Conservation (phyloP, 2,888 invertebrate genomes). For the Alentia gelatinosa region DNA sequence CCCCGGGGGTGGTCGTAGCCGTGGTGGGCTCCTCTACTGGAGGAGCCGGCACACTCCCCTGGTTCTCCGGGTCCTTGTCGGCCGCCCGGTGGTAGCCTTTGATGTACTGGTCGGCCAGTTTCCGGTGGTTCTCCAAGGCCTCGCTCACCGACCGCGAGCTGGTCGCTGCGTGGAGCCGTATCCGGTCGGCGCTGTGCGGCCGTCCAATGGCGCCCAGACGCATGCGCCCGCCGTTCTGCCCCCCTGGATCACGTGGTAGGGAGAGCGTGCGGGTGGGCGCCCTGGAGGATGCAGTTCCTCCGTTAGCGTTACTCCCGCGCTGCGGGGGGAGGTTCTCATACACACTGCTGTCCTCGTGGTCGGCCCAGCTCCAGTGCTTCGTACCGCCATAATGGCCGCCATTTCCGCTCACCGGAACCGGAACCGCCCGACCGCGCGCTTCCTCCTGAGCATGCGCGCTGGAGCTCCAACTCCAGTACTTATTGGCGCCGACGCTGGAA, state of each 20-base stretch:
- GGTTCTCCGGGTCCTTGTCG: background rate
- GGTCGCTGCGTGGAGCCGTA: background rate
- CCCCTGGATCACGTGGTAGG: background rate
- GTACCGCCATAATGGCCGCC: background rate
- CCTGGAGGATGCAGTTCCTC: background rate
- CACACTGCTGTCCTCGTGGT: background rate
- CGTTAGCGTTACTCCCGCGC: background rate
- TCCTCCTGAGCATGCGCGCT: background rate
- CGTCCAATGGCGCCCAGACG: background rate
- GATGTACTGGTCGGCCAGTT: conserved; percentile 32
- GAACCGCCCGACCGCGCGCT: background rate
- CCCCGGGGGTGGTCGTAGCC: background rate
- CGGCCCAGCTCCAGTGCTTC: conserved; percentile 45
- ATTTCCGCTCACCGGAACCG: background rate
- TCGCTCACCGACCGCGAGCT: background rate
- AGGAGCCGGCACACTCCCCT: background rate
- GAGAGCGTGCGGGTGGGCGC: background rate
- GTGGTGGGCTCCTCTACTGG: background rate
- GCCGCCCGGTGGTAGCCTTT: background rate
- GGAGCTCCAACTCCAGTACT: conserved; percentile 29
- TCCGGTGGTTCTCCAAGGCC: conserved; percentile 30
- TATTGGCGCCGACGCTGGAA: background rate
- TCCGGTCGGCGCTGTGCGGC: conserved; percentile 45
- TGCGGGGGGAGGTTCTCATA: conserved; percentile 38
- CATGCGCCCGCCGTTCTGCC: background rate